Conservation (phyloP, 2,797 vertebrate species). For the Sebastes cheni region DNA sequence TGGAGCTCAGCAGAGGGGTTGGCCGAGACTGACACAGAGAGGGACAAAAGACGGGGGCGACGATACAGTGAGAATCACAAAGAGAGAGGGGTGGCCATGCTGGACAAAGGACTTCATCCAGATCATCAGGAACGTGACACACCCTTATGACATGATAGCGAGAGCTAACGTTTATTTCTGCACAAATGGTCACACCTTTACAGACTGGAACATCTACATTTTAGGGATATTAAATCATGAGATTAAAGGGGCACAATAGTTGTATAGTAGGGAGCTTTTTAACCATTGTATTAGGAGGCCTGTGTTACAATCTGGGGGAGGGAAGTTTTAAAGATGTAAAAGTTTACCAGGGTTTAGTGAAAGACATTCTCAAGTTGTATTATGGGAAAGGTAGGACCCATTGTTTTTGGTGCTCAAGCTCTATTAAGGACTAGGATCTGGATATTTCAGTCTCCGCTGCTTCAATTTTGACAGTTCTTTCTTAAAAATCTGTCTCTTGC, state of each 20-base stretch:
- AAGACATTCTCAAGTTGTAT: neutral
- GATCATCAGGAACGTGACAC: too few species aligned
- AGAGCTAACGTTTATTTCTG: neutral
- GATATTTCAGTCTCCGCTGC: neutral
- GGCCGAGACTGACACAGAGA: slow-evolving; percentile 10
- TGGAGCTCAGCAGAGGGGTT: neutral
- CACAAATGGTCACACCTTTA: neutral
- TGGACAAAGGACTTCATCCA: too few species aligned
- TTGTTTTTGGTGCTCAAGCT: neutral
- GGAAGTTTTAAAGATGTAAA: neutral
- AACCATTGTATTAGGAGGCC: neutral
- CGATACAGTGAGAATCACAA: slow-evolving; percentile 2
- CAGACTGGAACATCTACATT: neutral
- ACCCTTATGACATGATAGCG: neutral
- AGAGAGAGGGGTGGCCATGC: neutral
- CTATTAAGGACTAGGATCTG: neutral
- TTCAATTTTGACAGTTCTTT: neutral
- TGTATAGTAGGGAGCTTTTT: neutral
- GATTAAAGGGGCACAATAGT: neutral
- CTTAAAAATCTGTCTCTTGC: neutral
- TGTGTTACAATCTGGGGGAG: neutral
- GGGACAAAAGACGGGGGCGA: neutral
- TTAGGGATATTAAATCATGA: neutral
- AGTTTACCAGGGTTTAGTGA: neutral
- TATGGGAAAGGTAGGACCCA: neutral